Percentiles rank a stretch among this genome's conserved stretches.
phyloP scores from a whole-genome alignment of 2,113 vertebrate genomes.

The Eulemur macaco region DNA sequence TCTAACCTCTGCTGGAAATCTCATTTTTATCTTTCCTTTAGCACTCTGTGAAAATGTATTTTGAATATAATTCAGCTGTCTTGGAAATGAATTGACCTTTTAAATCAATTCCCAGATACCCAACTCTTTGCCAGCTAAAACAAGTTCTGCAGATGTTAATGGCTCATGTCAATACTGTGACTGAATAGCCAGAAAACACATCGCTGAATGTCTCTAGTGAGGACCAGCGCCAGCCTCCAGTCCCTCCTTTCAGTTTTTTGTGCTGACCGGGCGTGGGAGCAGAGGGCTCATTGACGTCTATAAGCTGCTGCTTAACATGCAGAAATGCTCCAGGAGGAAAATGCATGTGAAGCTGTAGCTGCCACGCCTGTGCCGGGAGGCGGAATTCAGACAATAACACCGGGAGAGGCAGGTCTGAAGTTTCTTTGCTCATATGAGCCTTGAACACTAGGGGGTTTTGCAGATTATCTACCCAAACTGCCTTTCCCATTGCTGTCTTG shows the following conservation, averaged over 20 bases:
- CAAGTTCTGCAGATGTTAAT: slow-evolving; percentile 85
- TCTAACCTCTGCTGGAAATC: slow-evolving; percentile 57
- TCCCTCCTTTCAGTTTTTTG: slow-evolving; percentile 84
- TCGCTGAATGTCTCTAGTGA: slow-evolving; percentile 83
- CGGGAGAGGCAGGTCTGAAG: slow-evolving; percentile 61
- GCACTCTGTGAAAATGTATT: slow-evolving; percentile 63
- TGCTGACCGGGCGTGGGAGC: slow-evolving; percentile 85
- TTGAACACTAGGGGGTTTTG: slow-evolving; percentile 45
- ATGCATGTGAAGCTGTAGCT: slow-evolving; percentile 77
- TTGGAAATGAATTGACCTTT: slow-evolving; percentile 77
- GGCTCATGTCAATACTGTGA: slow-evolving; percentile 83
- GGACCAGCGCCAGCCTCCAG: slow-evolving; percentile 86
- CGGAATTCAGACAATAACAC: slow-evolving; percentile 76
- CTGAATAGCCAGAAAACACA: slow-evolving; percentile 85
- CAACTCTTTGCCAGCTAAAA: slow-evolving; percentile 79
- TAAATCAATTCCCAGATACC: slow-evolving; percentile 78
- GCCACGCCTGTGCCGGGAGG: slow-evolving; percentile 75
- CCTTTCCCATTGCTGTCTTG: not conserved
- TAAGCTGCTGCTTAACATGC: slow-evolving; percentile 93
- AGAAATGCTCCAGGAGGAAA: slow-evolving; percentile 86
- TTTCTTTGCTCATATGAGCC: slow-evolving; percentile 48
- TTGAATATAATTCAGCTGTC: slow-evolving; percentile 71
- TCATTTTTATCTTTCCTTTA: slow-evolving; percentile 73
- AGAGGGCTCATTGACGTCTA: slow-evolving; percentile 86
- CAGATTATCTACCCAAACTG: slow-evolving; percentile 18